Evolutionary conservation across 2,113 vertebrate species (phyloP).

Genomic region (Rhinoptilus africanus): DNA sequence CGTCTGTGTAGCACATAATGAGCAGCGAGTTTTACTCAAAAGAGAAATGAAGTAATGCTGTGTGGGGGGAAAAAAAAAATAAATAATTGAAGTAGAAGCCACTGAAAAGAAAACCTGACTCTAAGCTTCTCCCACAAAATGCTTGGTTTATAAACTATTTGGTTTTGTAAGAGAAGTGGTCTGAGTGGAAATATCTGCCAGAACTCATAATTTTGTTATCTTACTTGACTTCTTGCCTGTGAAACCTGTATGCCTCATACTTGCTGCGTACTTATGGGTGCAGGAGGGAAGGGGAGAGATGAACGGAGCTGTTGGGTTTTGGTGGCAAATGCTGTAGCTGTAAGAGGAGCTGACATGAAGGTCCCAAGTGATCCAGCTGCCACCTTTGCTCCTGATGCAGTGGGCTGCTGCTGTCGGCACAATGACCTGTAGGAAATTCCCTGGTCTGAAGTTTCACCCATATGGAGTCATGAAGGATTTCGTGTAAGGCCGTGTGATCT

Average conservation of each 20-base stretch:
- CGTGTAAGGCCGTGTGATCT: neutral
- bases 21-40: neutral
- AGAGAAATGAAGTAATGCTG: neutral
- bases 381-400: neutral
- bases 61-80: neutral
- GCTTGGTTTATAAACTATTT: neutral
- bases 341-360: neutral
- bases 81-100: neutral
- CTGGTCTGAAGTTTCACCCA: accelerated
- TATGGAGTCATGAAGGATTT: neutral
- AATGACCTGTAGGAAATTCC: neutral
- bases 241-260: neutral
- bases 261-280: neutral
- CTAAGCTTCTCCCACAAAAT: neutral
- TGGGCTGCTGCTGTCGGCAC: neutral
- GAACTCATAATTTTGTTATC: neutral
- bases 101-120: neutral
- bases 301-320: neutral
- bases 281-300: neutral
- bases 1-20: neutral
- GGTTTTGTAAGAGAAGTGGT: neutral
- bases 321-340: neutral
- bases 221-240: neutral
- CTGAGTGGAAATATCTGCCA: neutral
- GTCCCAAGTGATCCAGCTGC: neutral